Base-by-base conservation (phyloP, 2,113 vertebrate genomes). In the Anoplopoma fimbria region DNA sequence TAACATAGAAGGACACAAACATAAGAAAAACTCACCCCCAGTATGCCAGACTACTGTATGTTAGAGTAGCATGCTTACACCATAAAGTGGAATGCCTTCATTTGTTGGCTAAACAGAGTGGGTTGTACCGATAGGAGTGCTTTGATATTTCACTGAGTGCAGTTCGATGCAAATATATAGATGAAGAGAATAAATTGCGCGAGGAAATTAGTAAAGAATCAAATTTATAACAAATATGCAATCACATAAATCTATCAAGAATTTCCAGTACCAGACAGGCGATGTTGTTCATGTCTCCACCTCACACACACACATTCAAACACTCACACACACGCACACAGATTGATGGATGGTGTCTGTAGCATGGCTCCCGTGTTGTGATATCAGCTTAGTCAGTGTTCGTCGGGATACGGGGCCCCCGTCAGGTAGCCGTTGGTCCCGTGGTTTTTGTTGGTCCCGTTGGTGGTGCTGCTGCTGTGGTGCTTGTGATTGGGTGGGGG, bases 351-450 rank as follows among this genome's bases (percentile, higher is more conserved):
- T 84, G 87, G 82, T 81, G 87, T 84, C 90, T 86, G 89, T 81
- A 77, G 88, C 53, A 75, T 82, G 86, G 82, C 85, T 87, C 85
- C 86, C 64, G 86, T 87, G 75, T 87, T n/a, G n/a, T n/a, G n/a
- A n/a, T n/a, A n/a, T n/a, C n/a, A n/a, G n/a, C n/a, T n/a, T 45
- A 67, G 89, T 96, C 95, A 99, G 95, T 99, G 97, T 95, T 99
- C 97, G 73, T 97, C 90, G 40, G 95, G 95, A 86, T 96, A 97
- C 9, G 91, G 75, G 57, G 94, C 92, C 61, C 93, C 94, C 51
- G 96, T 96, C 80, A 99, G 96, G 92, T 97, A 99, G 14, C 98
- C 98, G 0, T 99, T 99, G 91, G 96, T 97, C 77, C 97, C 96
- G 5, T 96, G 93, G 25, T 95, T 91, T 84, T 96, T 96, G 0